A percentile compares a stretch with the other conserved stretches of the same genome.
Evolutionary conservation across 92 coral and sea anemone species (phyloP).

Genomic region (Epizoanthus rinbou): DNA sequence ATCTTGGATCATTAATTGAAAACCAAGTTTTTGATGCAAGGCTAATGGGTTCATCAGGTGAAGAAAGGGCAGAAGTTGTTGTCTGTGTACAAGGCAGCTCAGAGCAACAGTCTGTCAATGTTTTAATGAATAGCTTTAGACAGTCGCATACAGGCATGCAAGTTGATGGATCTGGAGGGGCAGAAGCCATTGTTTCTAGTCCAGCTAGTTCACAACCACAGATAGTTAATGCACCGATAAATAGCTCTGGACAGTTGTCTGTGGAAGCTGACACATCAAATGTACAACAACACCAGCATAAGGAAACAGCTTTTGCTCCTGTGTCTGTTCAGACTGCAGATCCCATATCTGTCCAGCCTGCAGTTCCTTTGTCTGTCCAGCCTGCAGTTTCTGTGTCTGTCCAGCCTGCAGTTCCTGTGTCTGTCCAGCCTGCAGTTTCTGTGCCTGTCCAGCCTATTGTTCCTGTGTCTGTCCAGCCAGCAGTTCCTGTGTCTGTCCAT

Average conservation of each 20-base stretch:
- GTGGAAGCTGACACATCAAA: background rate
- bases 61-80: constrained; percentile 33
- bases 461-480: no score
- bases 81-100: background rate
- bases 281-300: no score
- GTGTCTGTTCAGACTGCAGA: background rate
- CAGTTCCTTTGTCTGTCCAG: no score
- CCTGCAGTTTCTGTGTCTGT: background rate
- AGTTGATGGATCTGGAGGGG: background rate
- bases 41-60: constrained; percentile 4
- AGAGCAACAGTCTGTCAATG: constrained; percentile 10
- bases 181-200: no score
- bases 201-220: background rate
- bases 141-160: background rate
- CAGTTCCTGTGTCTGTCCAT: background rate
- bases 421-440: background rate
- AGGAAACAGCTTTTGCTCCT: background rate
- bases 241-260: background rate
- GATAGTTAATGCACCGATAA: background rate
- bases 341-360: no score
- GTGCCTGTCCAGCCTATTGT: no score
- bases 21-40: constrained; percentile 23
- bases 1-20: constrained; percentile 17
- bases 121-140: background rate
- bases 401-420: background rate